phyloP scores from a whole-genome alignment of 2,113 vertebrate species.

The Engystomops pustulosus region DNA sequence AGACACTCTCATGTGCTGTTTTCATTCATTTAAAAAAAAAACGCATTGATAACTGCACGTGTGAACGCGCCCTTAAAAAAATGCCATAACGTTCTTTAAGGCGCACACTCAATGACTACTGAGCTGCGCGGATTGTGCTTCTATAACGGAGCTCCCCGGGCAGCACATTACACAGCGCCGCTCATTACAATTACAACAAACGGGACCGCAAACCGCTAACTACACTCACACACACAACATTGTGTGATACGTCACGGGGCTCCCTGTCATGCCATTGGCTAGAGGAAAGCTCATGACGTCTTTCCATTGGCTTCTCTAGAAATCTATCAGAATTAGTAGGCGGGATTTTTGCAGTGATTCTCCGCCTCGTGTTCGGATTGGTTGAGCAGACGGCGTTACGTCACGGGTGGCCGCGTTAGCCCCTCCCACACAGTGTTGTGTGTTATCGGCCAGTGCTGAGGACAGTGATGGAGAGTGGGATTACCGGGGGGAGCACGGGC shows the following conservation, averaged over 20 bases:
- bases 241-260: neutral
- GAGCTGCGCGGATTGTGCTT: no score
- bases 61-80: no score
- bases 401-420: neutral
- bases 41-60: no score
- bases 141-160: no score
- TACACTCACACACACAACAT: neutral
- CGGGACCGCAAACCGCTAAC: constrained; percentile 27
- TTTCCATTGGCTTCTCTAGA: neutral
- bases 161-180: no score
- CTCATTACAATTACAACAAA: neutral
- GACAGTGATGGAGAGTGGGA: constrained; percentile 46
- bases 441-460: constrained; percentile 20
- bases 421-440: constrained; percentile 13
- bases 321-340: neutral
- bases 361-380: neutral
- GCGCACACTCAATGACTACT: no score
- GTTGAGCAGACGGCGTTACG: neutral
- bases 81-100: no score
- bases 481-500: neutral
- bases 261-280: constrained; percentile 32
- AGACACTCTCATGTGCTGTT: no score
- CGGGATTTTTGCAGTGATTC: neutral
- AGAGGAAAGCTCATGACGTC: fast-evolving
- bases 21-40: no score